Evolutionary conservation across 2,797 vertebrate species (phyloP).

Genomic region (Catamblyrhynchus diadema): DNA sequence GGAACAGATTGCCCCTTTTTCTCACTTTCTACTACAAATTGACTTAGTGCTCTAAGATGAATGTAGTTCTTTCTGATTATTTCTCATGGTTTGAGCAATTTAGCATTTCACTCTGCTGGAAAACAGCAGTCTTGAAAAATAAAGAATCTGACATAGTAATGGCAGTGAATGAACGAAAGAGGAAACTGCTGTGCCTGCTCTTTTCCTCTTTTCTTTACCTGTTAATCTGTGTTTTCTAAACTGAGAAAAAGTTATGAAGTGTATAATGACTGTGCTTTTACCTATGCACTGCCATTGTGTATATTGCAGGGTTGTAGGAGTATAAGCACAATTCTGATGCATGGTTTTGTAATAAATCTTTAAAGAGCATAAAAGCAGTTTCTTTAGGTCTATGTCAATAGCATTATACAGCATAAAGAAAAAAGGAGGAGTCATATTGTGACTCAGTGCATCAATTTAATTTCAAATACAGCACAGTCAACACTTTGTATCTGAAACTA

Average conservation of each 20-base stretch:
- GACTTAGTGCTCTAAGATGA: neutral
- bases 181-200: conserved; percentile 9
- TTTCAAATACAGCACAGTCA: neutral
- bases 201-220: neutral
- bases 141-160: neutral
- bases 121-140: neutral
- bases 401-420: neutral
- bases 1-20: neutral
- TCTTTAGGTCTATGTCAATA: neutral
- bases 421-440: neutral
- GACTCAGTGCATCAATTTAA: neutral
- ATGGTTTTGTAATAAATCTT: neutral
- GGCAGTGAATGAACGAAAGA: neutral
- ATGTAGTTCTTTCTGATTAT: neutral
- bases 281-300: neutral
- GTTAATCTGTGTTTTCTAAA: neutral
- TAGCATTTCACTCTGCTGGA: neutral
- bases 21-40: neutral
- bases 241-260: neutral
- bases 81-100: neutral
- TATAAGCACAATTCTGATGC: neutral
- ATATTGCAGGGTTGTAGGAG: neutral
- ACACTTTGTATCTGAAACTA: neutral
- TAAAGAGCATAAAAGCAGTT: neutral
- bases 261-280: neutral